A percentile compares a stretch with the other conserved stretches of the same genome.
phyloP scores from a whole-genome alignment of 2,797 vertebrate genomes.

The Microctenopoma stevenorrisi region DNA sequence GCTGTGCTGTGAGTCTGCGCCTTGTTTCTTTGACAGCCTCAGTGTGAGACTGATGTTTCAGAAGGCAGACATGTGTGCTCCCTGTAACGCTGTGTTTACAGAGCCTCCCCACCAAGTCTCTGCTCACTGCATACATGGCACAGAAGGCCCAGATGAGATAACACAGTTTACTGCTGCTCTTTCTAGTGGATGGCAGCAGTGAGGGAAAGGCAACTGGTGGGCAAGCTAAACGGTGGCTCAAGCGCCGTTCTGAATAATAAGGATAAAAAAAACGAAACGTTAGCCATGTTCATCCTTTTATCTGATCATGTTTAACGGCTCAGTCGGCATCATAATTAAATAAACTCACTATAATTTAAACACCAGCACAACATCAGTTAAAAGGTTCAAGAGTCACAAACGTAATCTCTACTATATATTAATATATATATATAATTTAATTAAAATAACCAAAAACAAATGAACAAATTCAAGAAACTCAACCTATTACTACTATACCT shows the following conservation, averaged over 20 bases:
- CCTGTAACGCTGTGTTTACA: slow-evolving; percentile 76
- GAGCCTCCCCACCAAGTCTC: slow-evolving; percentile 73
- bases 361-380: neutral
- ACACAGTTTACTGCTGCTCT: slow-evolving; percentile 62
- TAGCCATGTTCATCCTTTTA: neutral
- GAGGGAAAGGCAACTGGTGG: slow-evolving; percentile 34
- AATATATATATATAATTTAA: no score
- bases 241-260: neutral
- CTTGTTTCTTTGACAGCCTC: slow-evolving; percentile 76
- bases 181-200: slow-evolving; percentile 51
- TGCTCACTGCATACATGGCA: slow-evolving; percentile 65
- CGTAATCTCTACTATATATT: no score
- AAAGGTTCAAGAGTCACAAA: no score
- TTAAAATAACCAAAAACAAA: no score
- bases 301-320: neutral
- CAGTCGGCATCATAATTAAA: neutral
- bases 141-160: slow-evolving; percentile 70
- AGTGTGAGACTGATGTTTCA: slow-evolving; percentile 80
- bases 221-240: slow-evolving; percentile 15
- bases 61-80: slow-evolving; percentile 73
- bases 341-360: neutral
- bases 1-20: slow-evolving; percentile 57
- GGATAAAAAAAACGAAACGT: neutral
- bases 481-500: no score
- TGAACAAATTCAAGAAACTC: no score